A percentile compares a stretch with the other conserved stretches of the same genome.
Conservation (phyloP, 2,888 invertebrate species). For the Ceramica pisi region DNA sequence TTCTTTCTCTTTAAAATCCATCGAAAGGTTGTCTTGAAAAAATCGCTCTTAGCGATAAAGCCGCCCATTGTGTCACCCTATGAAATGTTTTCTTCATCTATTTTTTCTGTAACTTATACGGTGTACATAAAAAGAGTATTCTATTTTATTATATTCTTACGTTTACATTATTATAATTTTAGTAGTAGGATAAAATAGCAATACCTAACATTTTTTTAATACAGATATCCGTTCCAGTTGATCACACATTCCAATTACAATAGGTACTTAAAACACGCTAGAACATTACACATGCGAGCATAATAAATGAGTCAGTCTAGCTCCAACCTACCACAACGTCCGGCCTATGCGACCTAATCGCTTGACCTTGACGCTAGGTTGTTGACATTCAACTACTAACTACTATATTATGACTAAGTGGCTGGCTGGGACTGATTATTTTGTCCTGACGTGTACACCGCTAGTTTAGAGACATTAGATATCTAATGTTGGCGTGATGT, state of each 20-base stretch:
- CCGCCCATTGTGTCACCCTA: too few relatives aligned
- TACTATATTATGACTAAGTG: conserved; percentile 30
- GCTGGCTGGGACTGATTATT: conserved; percentile 7
- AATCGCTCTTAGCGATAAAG: too few relatives aligned
- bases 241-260: not conserved
- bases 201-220: too few relatives aligned
- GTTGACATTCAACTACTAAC: conserved; percentile 54
- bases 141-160: too few relatives aligned
- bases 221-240: too few relatives aligned
- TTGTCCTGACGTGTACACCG: conserved; percentile 2
- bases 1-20: too few relatives aligned
- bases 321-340: conserved; percentile 56
- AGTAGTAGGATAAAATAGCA: too few relatives aligned
- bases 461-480: not conserved
- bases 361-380: conserved; percentile 59
- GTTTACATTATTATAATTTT: too few relatives aligned
- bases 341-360: conserved; percentile 55
- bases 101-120: too few relatives aligned
- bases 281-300: conserved; percentile 26
- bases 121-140: too few relatives aligned
- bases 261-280: conserved; percentile 24
- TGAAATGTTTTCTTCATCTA: too few relatives aligned
- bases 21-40: too few relatives aligned
- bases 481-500: not conserved
- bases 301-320: conserved; percentile 60